Conservation (phyloP, 2,113 vertebrate species). For the Plotosus lineatus region DNA sequence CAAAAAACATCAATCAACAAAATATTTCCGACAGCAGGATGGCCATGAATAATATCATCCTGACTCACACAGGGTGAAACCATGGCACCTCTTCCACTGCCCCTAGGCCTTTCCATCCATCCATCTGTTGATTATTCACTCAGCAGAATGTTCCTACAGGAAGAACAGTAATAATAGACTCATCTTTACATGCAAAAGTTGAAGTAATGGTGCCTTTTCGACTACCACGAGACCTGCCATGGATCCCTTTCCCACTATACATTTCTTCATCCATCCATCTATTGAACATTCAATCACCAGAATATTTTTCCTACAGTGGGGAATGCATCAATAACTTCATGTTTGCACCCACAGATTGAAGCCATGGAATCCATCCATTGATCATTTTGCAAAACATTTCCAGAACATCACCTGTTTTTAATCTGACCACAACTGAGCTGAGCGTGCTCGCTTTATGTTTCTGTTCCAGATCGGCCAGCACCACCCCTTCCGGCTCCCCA, state of each 20-base stretch:
- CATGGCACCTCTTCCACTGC: not conserved
- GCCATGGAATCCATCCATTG: not conserved
- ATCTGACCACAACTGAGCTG: conserved; percentile 8
- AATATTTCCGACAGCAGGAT: not conserved
- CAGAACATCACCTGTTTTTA: not conserved
- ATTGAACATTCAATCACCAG: conserved; percentile 2
- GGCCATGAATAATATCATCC: not conserved
- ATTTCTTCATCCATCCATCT: too few relatives aligned
- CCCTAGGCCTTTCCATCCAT: too few relatives aligned
- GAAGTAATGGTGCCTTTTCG: too few relatives aligned
- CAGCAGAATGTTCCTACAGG: too few relatives aligned
- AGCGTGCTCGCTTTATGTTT: conserved; percentile 26
- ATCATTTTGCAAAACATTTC: not conserved
- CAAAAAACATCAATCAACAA: not conserved
- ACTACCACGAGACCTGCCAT: not conserved
- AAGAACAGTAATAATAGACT: too few relatives aligned
- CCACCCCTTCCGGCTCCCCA: conserved; percentile 89
- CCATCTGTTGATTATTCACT: too few relatives aligned
- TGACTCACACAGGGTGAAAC: not conserved
- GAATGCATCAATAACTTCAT: too few relatives aligned
- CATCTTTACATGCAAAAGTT: too few relatives aligned
- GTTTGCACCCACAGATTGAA: too few relatives aligned
- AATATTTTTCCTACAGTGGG: too few relatives aligned
- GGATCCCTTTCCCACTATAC: not conserved
- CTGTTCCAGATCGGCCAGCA: conserved; percentile 87